Base-by-base conservation (phyloP, 2,888 invertebrate genomes). In the Ellobium chinense region DNA sequence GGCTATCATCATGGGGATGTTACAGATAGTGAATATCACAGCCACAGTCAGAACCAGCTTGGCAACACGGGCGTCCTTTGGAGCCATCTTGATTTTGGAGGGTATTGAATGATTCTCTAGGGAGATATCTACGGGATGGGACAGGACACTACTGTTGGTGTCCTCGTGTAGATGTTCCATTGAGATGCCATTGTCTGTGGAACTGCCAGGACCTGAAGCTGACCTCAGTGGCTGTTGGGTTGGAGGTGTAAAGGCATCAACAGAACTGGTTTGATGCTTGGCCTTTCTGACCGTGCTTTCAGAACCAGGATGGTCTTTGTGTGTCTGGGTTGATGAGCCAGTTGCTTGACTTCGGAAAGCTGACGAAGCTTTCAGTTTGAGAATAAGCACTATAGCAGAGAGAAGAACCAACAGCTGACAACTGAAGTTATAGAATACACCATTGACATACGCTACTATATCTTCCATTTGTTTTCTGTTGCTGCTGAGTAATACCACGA, bases 401-500 rank as follows among this genome's bases (percentile, higher is more conserved):
- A 56, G 2, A 24, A 31, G n/a, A 2, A 70, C 70, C 9, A 70
- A 5, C 1, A 46, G 54, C 31, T 39, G 24, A 54, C 54, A 70
- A 21, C 27, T 12, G 18, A 18, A 7, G 0, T 46, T 70, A 54
- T 54, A 70, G 3, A 37, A 14, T 21, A 70, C 1, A 31, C 18
- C 3, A 18, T n/a, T 70, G 1, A 5, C 37, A 34, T 54, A 70
- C 2, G 54, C 54, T 1, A 54, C 31, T 21, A 70, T 70, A 18
- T 70, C 46, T 31, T 70, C 70, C 54, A 70, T 56, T 31, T 54
- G 2, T 29, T 70, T 54, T 70, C 70, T 70, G 29, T 70, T 34
- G 2, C n/a, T 29, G 21, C n/a, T n/a, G n/a, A n/a, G n/a, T n/a
- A n/a, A n/a, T n/a, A n/a, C n/a, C n/a, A n/a, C n/a, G n/a, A n/a